Evolutionary conservation across 1,140 invertebrate species (phyloP), one percentile per base, ranked within the genome.

Genomic region (Drosophila kepulauana): DNA sequence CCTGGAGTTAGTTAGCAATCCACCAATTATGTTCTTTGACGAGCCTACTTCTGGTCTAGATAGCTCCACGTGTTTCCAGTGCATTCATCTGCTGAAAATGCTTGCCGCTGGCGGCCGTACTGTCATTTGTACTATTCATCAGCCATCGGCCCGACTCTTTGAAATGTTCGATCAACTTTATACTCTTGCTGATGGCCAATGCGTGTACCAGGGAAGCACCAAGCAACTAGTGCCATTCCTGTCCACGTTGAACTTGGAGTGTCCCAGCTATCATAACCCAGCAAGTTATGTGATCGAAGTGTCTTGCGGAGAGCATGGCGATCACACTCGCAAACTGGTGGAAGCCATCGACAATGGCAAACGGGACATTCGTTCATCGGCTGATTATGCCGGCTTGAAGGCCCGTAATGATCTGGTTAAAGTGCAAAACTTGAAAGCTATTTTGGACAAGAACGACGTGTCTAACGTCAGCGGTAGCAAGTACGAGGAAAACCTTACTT

Each of bases 111-210:
- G 97, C 33, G 98, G 98, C 1, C 94, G 98, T 69, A 99, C 98
- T 0, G 98, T 99, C 59, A 97, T 99, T 66, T 99, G 98, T 90
- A 99, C 98, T 3, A 99, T 99, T 78, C 99, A 99, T 94, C 99
- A 99, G 91, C 99, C 99, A 0, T 98, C 97, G 43, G 98, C 98
- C 8, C 95, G 98, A 80, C 93, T 99, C 28, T 99, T 99, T 89
- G 98, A 99, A 92, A 99, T 98, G 96, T 99, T 99, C 92, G 98
- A 99, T 92, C 96, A 98, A 93, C 93, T 99, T 43, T 99, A 99
- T 91, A 97, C 98, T 2, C 92, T 99, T 35, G 96, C 97, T 11
- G 97, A 99, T 81, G 98, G 98, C 0, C 96, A 98, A 88, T 99
- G 98, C 91, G 96, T 99, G 3, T 99, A 99, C 90, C 96, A 98